Evolutionary conservation across 2,113 vertebrate genomes (phyloP).

Genomic region (Eublepharis macularius): DNA sequence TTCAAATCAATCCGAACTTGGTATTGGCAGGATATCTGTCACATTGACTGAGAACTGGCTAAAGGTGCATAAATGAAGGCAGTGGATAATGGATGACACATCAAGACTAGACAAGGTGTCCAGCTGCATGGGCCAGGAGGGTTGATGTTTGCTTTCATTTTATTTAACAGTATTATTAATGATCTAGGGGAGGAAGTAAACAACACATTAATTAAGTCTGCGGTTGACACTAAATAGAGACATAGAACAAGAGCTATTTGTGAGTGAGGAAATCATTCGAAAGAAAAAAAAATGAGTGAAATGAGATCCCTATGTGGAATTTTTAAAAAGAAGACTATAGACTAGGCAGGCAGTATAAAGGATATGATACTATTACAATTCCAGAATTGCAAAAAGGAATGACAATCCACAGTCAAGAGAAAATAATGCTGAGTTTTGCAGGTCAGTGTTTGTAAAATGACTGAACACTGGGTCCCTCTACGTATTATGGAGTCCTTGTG

Average conservation of each 20-base stretch:
- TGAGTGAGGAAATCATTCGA: neutral
- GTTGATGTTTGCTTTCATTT: conserved; percentile 12
- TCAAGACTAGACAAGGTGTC: conserved; percentile 28
- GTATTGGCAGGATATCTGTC: neutral
- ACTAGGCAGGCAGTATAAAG: neutral
- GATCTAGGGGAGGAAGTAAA: conserved; percentile 39
- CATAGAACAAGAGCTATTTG: conserved; percentile 10
- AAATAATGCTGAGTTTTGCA: neutral
- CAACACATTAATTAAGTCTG: conserved; percentile 41
- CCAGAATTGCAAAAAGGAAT: neutral
- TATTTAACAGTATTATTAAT: conserved; percentile 43
- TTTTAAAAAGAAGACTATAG: neutral
- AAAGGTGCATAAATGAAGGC: conserved; percentile 39
- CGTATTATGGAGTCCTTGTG: too few species aligned
- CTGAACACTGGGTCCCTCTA: too few species aligned
- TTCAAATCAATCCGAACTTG: conserved; percentile 7
- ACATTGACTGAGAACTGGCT: conserved; percentile 43
- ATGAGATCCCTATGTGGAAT: neutral
- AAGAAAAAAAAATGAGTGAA: neutral
- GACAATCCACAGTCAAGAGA: neutral
- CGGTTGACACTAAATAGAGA: conserved; percentile 36
- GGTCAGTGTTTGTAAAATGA: neutral
- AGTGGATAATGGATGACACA: conserved; percentile 45
- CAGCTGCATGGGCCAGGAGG: neutral
- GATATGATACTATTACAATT: neutral